A percentile compares a stretch with the other conserved stretches of the same genome.
These are phyloP conservation scores for Sisyra nigra DNA, from an alignment of 2,888 invertebrate species.

Conservation along the genomic window DNA sequence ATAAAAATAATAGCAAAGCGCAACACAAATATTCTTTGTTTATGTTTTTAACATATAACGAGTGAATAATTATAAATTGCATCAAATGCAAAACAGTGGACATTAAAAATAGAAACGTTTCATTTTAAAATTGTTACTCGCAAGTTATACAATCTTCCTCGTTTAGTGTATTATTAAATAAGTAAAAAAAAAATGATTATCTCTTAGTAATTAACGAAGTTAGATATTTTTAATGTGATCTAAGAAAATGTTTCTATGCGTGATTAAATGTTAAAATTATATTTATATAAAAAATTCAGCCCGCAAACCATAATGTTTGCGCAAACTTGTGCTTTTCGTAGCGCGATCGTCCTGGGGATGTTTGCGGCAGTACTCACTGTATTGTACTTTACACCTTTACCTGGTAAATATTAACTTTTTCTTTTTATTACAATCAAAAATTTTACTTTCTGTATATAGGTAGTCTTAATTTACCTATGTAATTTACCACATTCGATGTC, in stretches of 20 bases:
- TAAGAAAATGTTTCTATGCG: not conserved
- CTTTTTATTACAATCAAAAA: too few species aligned
- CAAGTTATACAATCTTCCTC: too few species aligned
- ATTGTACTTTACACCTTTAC: conserved; percentile 54
- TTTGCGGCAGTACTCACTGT: conserved; percentile 48
- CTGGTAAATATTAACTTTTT: conserved; percentile 40
- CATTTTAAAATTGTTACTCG: too few species aligned
- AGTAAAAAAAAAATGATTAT: conserved; percentile 1
- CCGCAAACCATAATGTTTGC: conserved; percentile 8
- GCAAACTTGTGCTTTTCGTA: conserved; percentile 41
- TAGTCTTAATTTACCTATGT: too few species aligned
- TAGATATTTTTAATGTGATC: not conserved
- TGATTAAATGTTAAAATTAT: not conserved
- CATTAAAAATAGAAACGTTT: too few species aligned
- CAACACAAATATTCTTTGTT: too few species aligned
- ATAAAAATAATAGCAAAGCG: too few species aligned
- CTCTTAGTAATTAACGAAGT: not conserved
- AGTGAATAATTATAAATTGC: too few species aligned
- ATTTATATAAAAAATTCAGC: not conserved
- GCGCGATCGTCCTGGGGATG: conserved; percentile 46
- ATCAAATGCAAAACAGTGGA: too few species aligned
- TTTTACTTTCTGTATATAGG: too few species aligned
- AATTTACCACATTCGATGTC: too few species aligned
- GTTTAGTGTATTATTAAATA: not conserved
- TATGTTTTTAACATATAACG: too few species aligned